A percentile compares a stretch with the other conserved stretches of the same genome.
Conservation (phyloP, 2,113 vertebrate species). For the Saccopteryx leptura region DNA sequence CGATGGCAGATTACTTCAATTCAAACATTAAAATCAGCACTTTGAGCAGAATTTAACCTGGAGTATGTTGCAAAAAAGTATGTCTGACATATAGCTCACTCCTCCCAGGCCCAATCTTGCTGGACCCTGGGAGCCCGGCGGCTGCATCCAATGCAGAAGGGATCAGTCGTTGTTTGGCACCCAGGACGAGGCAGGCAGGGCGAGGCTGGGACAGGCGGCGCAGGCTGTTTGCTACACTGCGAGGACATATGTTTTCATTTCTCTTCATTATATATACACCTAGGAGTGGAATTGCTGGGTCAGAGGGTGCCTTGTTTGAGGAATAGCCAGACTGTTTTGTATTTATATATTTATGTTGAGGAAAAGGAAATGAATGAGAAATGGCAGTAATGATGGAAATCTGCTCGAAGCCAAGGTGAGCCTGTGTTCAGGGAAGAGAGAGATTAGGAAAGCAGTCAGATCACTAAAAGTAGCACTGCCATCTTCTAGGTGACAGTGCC, state of each 20-base stretch:
- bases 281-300: neutral
- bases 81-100: neutral
- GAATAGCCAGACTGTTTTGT: neutral
- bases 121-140: neutral
- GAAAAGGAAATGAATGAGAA: neutral
- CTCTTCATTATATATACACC: neutral
- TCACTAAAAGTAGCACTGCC: neutral
- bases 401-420: neutral
- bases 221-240: neutral
- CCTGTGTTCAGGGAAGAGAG: neutral
- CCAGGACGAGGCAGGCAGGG: neutral
- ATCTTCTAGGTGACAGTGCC: neutral
- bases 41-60: constrained; percentile 46
- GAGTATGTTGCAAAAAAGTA: neutral
- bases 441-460: neutral
- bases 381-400: neutral
- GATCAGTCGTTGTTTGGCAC: neutral
- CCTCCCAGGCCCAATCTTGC: neutral
- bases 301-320: neutral
- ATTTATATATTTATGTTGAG: neutral
- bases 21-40: constrained; percentile 33
- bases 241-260: neutral
- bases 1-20: neutral
- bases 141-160: neutral
- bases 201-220: neutral